Conservation (phyloP, 2,113 vertebrate species). For the Ctenodactylus gundi region DNA sequence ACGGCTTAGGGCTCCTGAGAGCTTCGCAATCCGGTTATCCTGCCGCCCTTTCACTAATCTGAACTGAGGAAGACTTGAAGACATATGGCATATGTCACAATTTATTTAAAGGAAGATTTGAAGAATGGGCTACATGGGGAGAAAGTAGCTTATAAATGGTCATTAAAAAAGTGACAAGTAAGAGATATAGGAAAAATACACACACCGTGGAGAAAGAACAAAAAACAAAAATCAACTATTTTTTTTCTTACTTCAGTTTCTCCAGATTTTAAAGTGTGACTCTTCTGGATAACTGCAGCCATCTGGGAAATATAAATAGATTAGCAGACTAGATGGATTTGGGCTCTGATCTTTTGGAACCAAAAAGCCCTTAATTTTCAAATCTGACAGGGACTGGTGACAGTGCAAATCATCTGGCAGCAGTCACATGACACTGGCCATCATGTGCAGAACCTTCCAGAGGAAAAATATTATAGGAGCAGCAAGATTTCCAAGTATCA, state of each 20-base stretch:
- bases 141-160: not conserved
- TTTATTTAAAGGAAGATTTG: slow-evolving; percentile 51
- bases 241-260: slow-evolving; percentile 34
- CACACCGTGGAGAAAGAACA: not conserved
- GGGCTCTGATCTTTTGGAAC: not conserved
- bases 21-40: accelerated
- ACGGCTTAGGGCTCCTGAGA: not conserved
- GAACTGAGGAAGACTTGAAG: slow-evolving; percentile 38
- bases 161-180: slow-evolving; percentile 55
- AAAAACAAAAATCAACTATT: not conserved
- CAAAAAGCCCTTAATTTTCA: not conserved
- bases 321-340: not conserved
- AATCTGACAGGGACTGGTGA: not conserved
- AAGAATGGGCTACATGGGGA: not conserved
- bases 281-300: slow-evolving; percentile 22
- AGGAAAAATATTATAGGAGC: not conserved
- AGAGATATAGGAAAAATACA: not conserved
- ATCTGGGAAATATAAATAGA: slow-evolving; percentile 52
- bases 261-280: slow-evolving; percentile 40
- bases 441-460: not conserved
- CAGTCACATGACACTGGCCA: not conserved
- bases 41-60: not conserved
- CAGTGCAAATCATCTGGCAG: not conserved
- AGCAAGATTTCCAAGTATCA: not conserved
- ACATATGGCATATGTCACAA: not conserved